Evolutionary conservation across 1,140 invertebrate species (phyloP), one percentile per base, ranked within the genome.

Genomic region (Atta texana): DNA sequence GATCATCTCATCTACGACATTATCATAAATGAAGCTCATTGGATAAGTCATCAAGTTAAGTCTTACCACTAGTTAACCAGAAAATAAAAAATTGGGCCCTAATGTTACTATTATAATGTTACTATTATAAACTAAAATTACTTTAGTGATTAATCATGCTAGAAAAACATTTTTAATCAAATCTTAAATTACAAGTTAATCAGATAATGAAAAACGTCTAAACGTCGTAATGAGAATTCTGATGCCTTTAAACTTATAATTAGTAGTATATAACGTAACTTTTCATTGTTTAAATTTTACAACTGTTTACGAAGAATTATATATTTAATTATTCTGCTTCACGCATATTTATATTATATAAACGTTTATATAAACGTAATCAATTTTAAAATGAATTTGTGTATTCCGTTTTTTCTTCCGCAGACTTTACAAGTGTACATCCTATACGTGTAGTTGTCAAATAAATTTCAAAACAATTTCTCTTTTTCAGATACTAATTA

Each of bases 401-500:
- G 5, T 51, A 4, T 21, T 10, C 5, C 12, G 16, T 0, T 16
- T 49, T 39, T 28, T 39, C 21, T 55, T 55, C 8, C 8, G 34
- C 18, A 10, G 24, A 53, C 34, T 66, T 77, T 68, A 31, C n/a
- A 21, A 21, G 31, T 21, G 12, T 16, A 31, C n/a, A 34, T 55
- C 14, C 8, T 44, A 16, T 5, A 5, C 16, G 39, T 39, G 44
- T 21, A 14, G n/a, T n/a, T 34, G n/a, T 77, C 8, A 28, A 71
- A 51, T 71, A 57, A 28, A n/a, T 61, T 44, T 31, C 39, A 28
- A 31, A 51, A 68, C 12, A 51, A 82, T 28, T 84, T 55, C 39
- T 61, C 44, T 49, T 57, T 24, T 53, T 34, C 71, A n/a, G 2
- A 2, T 18, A 28, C 4, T 61, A 84, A 84, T 84, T 57, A 14